A percentile compares a stretch with the other conserved stretches of the same genome.
These are phyloP conservation scores for Fundulus diaphanus DNA, from an alignment of 2,797 vertebrate genomes.

Conservation along the genomic window DNA sequence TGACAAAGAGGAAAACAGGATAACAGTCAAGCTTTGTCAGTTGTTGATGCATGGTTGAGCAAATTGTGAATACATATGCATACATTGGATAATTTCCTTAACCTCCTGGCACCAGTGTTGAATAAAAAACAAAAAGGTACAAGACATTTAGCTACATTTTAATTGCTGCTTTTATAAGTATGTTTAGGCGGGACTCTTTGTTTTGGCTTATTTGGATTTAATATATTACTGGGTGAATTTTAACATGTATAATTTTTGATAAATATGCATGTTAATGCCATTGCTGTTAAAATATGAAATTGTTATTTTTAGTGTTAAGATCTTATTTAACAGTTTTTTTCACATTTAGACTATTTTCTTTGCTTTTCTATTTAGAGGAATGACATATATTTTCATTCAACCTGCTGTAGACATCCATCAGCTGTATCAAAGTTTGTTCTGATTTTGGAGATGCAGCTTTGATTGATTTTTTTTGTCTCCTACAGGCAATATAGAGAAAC, in stretches of 20 bases:
- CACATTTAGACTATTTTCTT: constrained; percentile 49
- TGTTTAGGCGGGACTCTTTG: constrained; percentile 38
- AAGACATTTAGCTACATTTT: constrained; percentile 66
- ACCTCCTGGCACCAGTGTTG: constrained; percentile 57
- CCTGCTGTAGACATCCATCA: constrained; percentile 10
- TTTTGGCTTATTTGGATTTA: constrained; percentile 43
- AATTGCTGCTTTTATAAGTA: constrained; percentile 51
- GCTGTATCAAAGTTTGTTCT: constrained; percentile 25
- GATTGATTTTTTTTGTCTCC: constrained; percentile 8
- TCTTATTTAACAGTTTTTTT: constrained; percentile 53
- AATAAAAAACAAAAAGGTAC: constrained; percentile 64
- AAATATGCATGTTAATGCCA: background rate
- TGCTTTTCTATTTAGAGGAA: constrained; percentile 33
- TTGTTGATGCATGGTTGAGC: constrained; percentile 65
- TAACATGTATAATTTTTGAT: constrained; percentile 12
- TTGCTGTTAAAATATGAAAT: constrained; percentile 28
- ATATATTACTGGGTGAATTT: background rate
- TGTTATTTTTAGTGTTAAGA: constrained; percentile 34
- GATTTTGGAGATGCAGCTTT: constrained; percentile 10
- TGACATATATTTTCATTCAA: constrained; percentile 27
- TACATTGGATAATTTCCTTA: constrained; percentile 56
- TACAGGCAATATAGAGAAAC: constrained; percentile 16
- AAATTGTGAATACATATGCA: constrained; percentile 67
- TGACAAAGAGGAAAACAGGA: constrained; percentile 60
- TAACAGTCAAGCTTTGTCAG: constrained; percentile 63